phyloP scores from a whole-genome alignment of 2,888 invertebrate genomes.

The Thymelicus acteon region DNA sequence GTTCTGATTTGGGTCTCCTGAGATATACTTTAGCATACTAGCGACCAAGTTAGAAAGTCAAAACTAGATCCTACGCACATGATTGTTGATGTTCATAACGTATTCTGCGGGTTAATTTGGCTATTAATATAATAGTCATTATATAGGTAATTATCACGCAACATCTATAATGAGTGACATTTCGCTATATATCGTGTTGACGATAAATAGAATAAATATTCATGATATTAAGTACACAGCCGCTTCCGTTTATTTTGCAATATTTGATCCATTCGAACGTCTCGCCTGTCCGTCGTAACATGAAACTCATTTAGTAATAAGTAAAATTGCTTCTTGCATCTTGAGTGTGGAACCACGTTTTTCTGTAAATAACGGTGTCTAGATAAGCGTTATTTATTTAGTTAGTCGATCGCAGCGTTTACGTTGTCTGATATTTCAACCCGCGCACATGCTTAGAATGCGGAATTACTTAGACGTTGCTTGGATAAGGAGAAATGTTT shows the following conservation, averaged over 20 bases:
- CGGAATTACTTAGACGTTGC: constrained; percentile 35
- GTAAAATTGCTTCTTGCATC: constrained; percentile 15
- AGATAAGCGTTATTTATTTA: constrained; percentile 30
- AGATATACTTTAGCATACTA: no score
- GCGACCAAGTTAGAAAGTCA: no score
- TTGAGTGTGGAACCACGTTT: constrained; percentile 6
- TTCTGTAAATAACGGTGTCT: constrained; percentile 13
- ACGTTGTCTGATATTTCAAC: constrained; percentile 31
- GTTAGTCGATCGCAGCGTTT: constrained; percentile 24
- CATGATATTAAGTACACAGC: background rate
- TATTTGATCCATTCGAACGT: constrained; percentile 14
- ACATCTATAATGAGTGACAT: no score
- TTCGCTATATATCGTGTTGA: background rate
- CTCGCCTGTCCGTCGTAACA: constrained; percentile 5
- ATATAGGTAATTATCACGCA: no score
- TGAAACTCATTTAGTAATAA: background rate
- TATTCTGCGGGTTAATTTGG: no score
- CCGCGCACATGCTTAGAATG: constrained; percentile 31
- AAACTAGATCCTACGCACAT: no score
- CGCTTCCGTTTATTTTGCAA: constrained; percentile 15
- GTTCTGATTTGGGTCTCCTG: no score
- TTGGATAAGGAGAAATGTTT: constrained; percentile 30
- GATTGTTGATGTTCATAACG: no score
- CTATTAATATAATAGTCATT: no score
- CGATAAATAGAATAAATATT: constrained; percentile 5